These are phyloP conservation scores for Euproctis similis DNA, from an alignment of 2,888 invertebrate genomes.

Conservation along the genomic window DNA sequence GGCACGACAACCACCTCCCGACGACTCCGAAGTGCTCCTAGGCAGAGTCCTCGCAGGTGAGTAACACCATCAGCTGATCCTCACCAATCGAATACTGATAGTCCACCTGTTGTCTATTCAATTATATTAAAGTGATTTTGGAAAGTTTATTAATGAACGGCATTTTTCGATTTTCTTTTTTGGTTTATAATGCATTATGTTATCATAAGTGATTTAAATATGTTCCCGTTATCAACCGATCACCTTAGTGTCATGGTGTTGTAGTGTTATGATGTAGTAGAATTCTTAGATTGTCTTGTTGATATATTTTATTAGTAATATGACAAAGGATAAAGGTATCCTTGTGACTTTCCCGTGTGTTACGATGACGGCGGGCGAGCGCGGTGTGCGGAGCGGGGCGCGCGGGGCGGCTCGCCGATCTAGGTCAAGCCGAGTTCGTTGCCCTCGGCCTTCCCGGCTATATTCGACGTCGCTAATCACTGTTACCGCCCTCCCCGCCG, in stretches of 20 bases:
- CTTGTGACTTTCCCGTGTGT: constrained; percentile 66
- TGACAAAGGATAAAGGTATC: constrained; percentile 34
- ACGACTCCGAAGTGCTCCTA: constrained; percentile 61
- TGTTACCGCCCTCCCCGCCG: constrained; percentile 22
- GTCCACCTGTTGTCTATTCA: constrained; percentile 17
- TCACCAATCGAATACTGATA: constrained; percentile 13
- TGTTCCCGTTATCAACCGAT: constrained; percentile 4
- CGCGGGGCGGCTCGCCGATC: constrained; percentile 43
- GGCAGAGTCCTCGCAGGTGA: constrained; percentile 70
- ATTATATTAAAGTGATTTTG: constrained; percentile 25
- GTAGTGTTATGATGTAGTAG: constrained; percentile 7
- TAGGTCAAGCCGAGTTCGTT: constrained; percentile 74
- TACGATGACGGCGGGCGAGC: constrained; percentile 12
- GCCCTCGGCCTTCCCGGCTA: constrained; percentile 75
- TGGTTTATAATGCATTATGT: constrained; percentile 16
- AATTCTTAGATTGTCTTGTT: constrained; percentile 3
- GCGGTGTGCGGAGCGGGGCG: constrained; percentile 23
- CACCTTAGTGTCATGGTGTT: constrained; percentile 2
- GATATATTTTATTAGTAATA: constrained; percentile 11
- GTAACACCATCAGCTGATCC: constrained; percentile 43
- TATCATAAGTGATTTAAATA: constrained; percentile 10
- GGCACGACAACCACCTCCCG: constrained; percentile 31
- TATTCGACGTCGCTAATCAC: constrained; percentile 71
- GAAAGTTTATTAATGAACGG: too few species aligned
- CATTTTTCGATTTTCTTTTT: constrained; percentile 10